Evolutionary conservation across 2,797 vertebrate genomes (phyloP).

Genomic region (Peromyscus attwateri): DNA sequence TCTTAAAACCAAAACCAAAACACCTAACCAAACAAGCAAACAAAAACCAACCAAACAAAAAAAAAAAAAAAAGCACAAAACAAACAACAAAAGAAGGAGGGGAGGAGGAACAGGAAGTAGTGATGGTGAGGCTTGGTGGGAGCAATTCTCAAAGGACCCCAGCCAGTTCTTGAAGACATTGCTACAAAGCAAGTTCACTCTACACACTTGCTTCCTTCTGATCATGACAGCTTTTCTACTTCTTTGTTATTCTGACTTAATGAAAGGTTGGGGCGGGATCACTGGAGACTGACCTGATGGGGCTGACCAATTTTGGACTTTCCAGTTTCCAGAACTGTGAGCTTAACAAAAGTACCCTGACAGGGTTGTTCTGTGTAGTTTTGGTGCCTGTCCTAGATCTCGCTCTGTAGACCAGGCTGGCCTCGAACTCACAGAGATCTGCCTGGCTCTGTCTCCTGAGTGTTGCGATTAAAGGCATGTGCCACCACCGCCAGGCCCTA

Average conservation of each 20-base stretch:
- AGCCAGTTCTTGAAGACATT: not conserved
- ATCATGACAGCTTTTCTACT: not conserved
- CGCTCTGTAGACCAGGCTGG: too few relatives aligned
- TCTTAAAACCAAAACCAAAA: not conserved
- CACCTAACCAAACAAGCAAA: not conserved
- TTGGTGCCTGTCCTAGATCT: too few relatives aligned
- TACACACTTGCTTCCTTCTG: not conserved
- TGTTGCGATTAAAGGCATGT: too few relatives aligned
- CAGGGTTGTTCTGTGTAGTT: too few relatives aligned
- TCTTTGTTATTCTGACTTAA: not conserved
- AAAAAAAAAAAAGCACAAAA: not conserved
- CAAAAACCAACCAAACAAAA: not conserved
- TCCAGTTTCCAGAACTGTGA: not conserved
- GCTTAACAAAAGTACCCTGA: not conserved
- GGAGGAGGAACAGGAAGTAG: not conserved
- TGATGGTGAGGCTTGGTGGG: not conserved
- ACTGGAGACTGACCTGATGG: not conserved
- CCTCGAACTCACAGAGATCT: too few relatives aligned
- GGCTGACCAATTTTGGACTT: not conserved
- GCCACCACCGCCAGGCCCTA: not conserved
- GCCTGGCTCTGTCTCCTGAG: too few relatives aligned
- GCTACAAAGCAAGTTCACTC: not conserved
- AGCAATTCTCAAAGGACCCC: not conserved
- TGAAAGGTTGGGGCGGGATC: too few relatives aligned
- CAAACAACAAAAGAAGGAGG: not conserved